Evolutionary conservation across 37 sponge, comb jelly and placozoan species (phyloP), one percentile per base, ranked within the genome.

Genomic region (Corticium candelabrum): DNA sequence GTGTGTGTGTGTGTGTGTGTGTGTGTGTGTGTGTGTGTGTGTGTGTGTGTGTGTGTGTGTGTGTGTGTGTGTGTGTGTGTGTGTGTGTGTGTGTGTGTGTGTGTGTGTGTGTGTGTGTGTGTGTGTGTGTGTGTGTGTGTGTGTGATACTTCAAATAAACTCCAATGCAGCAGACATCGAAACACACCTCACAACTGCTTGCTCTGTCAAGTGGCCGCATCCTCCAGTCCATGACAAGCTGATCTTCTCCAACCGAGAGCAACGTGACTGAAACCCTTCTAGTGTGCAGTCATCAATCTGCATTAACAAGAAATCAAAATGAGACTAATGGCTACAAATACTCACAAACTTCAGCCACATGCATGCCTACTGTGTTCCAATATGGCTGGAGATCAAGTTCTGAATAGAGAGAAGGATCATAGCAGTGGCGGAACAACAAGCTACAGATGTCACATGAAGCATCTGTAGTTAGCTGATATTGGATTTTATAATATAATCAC

Each of bases 191-290:
- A 76, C 76, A 30, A 86, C 29, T 27, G 79, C 79, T 34, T 34
- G 15, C 40, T 86, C 84, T 1, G 87, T 86, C 1, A 86, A 41
- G 41, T 83, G 87, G 7, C 80, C 80, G 40, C 87, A 82, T 38
- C 84, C 87, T 40, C 87, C 87, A 33, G 87, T 86, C 87, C 87
- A 86, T 1, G 87, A 86, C 5, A 86, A 68, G 50, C 74, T 39
- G 27, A 86, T 74, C 27, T 74, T 71, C 43, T 40, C 38, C 21
- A 86, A 41, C 41, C 38, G 56, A 40, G 40, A 37, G 76, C 87
- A 86, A 1, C 87, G 74, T 30, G 39, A 56, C 0, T 31, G 34
- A 3, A 86, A 35, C 11, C 84, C 67, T 33, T 83, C 75, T 41
- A 86, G 35, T 1, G 87, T 74, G 3, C 76, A 69, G 72, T 86